phyloP scores from a whole-genome alignment of 1,140 invertebrate species.

The Bombus polaris region DNA sequence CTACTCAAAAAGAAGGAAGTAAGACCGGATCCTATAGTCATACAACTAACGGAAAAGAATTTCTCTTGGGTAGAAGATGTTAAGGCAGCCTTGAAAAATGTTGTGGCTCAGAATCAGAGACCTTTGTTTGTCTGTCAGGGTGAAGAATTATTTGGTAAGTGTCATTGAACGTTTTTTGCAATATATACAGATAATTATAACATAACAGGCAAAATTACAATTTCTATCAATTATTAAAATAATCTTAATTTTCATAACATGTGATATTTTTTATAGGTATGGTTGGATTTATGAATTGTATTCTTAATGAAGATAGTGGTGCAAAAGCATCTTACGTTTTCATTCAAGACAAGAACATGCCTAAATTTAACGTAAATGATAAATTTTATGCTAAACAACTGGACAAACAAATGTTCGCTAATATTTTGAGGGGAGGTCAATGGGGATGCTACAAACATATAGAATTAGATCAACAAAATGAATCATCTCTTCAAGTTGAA shows the following conservation, averaged over 20 bases:
- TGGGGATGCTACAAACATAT: conserved; percentile 95
- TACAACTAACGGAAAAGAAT: conserved; percentile 86
- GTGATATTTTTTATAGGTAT: conserved; percentile 84
- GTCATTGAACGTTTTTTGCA: neutral
- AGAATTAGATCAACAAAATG: conserved; percentile 84
- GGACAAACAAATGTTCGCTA: conserved; percentile 91
- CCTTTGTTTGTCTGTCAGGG: conserved; percentile 89
- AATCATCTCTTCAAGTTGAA: conserved; percentile 87
- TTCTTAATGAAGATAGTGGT: conserved; percentile 92
- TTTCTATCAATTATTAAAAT: neutral
- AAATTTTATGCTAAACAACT: conserved; percentile 86
- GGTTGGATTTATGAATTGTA: conserved; percentile 94
- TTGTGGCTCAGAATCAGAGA: conserved; percentile 84
- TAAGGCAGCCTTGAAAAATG: conserved; percentile 87
- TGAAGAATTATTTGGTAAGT: conserved; percentile 83
- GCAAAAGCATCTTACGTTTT: conserved; percentile 88
- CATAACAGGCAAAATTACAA: too few relatives aligned
- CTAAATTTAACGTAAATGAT: conserved; percentile 85
- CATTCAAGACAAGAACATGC: conserved; percentile 86
- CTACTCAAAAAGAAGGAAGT: conserved; percentile 84
- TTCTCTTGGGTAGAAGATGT: conserved; percentile 92
- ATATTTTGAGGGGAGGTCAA: conserved; percentile 89
- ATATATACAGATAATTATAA: neutral
- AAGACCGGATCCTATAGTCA: conserved; percentile 80
- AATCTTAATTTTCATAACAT: conserved; percentile 13